Evolutionary conservation across 2,113 vertebrate genomes (phyloP), one percentile per base, ranked within the genome.

Genomic region (Lagopus muta): DNA sequence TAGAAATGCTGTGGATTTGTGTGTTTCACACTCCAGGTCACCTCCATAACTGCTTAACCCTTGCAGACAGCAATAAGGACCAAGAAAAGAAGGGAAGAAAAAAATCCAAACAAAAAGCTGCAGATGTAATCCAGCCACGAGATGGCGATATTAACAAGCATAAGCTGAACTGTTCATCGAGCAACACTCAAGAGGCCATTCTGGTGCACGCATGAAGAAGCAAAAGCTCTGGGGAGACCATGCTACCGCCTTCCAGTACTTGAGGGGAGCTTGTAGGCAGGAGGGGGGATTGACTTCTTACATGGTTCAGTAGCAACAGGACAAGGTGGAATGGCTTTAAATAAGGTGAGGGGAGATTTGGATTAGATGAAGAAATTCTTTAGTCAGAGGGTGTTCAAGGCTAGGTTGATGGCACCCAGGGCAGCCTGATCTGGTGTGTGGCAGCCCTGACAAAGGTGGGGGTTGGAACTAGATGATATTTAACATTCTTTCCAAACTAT

Each of bases 71-170:
- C 18, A 61, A 19, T 34, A 70, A 58, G 21, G 50, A 89, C 8
- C 58, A 70, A 48, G 55, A 66, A 50, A 80, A 86, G 55, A 2
- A 32, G 15, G 9, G 2, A 25, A 22, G 34, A 15, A 38, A 61
- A 38, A 21, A 27, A 30, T 57, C 30, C 30, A 54, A 66, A 28
- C 1, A 4, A 45, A 16, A n/a, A 3, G n/a, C 8, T 89, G 54
- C 58, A 88, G 54, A 70, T 57, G 65, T 24, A 91, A 81, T 78
- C 36, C 66, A 66, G 77, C 94, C 96, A 95, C 95, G 94, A 6
- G 96, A 84, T 96, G 96, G 96, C 94, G 86, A 65, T 88, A 72
- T 90, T 81, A 75, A 43, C 95, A 75, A 88, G 82, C 21, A 18
- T 2, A 19, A 86, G 32, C 10, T n/a, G 42, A 88, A 61, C 61